Conservation (phyloP, 1,140 invertebrate species). For the Aphaenogaster rudis region DNA sequence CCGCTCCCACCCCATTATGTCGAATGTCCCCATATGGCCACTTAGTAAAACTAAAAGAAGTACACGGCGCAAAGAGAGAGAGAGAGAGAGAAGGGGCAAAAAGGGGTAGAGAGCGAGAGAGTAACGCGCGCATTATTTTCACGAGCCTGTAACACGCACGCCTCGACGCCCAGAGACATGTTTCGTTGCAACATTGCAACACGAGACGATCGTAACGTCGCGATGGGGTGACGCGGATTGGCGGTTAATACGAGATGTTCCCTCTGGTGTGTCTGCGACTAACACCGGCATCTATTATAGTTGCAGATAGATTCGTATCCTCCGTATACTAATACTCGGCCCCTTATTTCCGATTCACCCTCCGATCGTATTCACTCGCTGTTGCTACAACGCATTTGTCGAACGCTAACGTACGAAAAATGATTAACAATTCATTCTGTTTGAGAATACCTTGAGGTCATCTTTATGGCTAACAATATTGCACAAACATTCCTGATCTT, state of each 20-base stretch:
- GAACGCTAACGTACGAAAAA: not conserved
- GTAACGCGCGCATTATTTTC: slow-evolving; percentile 41
- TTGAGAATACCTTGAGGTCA: not conserved
- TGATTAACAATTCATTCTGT: not conserved
- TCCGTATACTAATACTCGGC: not conserved
- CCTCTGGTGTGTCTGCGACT: slow-evolving; percentile 15
- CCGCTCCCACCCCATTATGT: slow-evolving; percentile 77
- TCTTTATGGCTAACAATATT: not conserved
- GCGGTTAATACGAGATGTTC: slow-evolving; percentile 44
- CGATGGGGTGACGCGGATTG: slow-evolving; percentile 9
- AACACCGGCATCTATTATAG: slow-evolving; percentile 8
- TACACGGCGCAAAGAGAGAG: slow-evolving; percentile 24
- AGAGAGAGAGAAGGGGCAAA: not conserved
- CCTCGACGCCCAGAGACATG: slow-evolving; percentile 40
- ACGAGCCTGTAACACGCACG: slow-evolving; percentile 42
- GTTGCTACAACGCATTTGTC: not conserved
- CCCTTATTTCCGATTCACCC: slow-evolving; percentile 12
- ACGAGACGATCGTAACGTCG: slow-evolving; percentile 40
- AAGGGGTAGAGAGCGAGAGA: slow-evolving; percentile 32
- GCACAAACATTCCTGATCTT: not conserved
- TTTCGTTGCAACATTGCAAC: slow-evolving; percentile 42
- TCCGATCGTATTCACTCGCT: slow-evolving; percentile 1
- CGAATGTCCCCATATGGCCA: slow-evolving; percentile 84
- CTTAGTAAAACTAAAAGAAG: slow-evolving; percentile 78
- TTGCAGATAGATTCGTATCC: slow-evolving; percentile 31